Percentiles rank a stretch among this genome's conserved stretches.
These are phyloP conservation scores for Heliconius hewitsoni DNA, from an alignment of 1,140 invertebrate species.

Conservation along the genomic window DNA sequence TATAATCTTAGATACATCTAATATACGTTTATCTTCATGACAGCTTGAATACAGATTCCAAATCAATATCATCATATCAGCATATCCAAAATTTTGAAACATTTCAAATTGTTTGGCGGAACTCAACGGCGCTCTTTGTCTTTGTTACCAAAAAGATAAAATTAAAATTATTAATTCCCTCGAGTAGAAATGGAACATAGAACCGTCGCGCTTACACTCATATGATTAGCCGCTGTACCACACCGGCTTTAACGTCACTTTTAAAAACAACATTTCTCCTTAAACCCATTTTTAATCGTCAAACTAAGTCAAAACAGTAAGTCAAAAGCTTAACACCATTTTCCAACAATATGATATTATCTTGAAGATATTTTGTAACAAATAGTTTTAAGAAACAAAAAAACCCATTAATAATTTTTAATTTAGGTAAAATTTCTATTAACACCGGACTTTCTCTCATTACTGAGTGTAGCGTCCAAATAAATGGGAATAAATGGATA, in stretches of 20 bases:
- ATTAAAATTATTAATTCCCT: too few relatives aligned
- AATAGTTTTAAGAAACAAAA: background rate
- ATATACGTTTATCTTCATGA: too few relatives aligned
- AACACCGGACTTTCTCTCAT: slow-evolving; percentile 31
- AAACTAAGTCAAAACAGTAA: background rate
- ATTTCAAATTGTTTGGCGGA: too few relatives aligned
- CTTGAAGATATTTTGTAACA: background rate
- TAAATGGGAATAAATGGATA: slow-evolving; percentile 32
- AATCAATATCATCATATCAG: too few relatives aligned
- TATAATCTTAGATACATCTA: too few relatives aligned
- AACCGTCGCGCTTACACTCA: too few relatives aligned
- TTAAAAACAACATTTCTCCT: background rate
- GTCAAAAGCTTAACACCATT: background rate
- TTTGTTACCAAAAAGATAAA: too few relatives aligned
- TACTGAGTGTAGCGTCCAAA: slow-evolving; percentile 13
- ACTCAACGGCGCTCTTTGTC: too few relatives aligned
- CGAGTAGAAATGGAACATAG: too few relatives aligned
- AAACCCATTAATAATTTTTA: background rate
- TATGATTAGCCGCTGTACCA: too few relatives aligned
- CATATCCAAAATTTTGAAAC: too few relatives aligned
- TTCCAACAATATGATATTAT: background rate
- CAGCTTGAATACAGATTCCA: too few relatives aligned
- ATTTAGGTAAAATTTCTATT: background rate
- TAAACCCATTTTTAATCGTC: background rate
- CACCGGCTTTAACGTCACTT: background rate